Base-by-base conservation (phyloP, 2,113 vertebrate species). In the Lophius piscatorius region DNA sequence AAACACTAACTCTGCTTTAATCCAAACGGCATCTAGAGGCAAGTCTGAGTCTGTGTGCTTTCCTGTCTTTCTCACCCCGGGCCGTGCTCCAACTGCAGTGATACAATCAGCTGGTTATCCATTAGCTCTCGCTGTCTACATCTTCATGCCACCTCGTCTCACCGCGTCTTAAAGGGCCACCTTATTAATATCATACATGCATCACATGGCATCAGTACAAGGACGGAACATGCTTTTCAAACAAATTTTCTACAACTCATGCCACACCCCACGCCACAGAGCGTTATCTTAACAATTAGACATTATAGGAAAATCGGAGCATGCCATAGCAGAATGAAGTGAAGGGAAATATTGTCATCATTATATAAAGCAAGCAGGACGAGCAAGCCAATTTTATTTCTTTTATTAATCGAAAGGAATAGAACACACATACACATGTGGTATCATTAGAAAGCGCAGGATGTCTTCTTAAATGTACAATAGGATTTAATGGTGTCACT, bases 41-140 rank as follows among this genome's bases (percentile, higher is more conserved):
- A 38, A 51, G 76, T 71, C 58, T 65, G 39, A 78, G 76, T 78
- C 40, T 76, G 79, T 81, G 73, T 87, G 66, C 81, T 74, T 73
- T 84, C 67, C 87, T 76, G 67, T 70, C 58, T 83, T 62, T 49
- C 62, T 84, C 86, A 92, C 74, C 86, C 72, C 85, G 36, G 68
- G 76, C 60, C 49, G 50, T 88, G 84, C 80, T 83, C 44, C 35
- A 75, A 49, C 78, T 85, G 64, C 31, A 11, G 64, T 74, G 80
- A 87, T 87, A 88, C 65, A 88, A 90, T 81, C 89, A 83, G 78
- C 70, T 83, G 77, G 90, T 92, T 91, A 91, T 90, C 88, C 84
- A 91, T 92, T 91, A 92, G 80, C 89, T 82, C 79, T 70, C 20
- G n/a, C 71, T 40, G 76, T 81, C 83, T 85, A 56, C 80, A 51